Conservation (phyloP, 2,888 invertebrate genomes). For the Timandra comae region DNA sequence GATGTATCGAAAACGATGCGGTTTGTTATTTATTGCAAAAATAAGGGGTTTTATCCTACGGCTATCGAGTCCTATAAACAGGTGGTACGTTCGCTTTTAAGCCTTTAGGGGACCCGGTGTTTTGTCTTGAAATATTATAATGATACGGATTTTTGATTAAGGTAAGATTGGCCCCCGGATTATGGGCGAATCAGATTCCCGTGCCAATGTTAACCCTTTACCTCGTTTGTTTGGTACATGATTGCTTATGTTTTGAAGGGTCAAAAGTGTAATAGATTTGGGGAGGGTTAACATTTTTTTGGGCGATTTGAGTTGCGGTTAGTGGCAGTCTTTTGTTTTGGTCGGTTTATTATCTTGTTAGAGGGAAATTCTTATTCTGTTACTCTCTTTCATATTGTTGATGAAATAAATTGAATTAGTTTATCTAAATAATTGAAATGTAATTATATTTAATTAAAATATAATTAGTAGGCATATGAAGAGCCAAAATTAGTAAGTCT, state of each 20-base stretch:
- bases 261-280: too few relatives aligned
- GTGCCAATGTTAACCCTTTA: constrained; percentile 4
- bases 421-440: too few relatives aligned
- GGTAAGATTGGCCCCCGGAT: constrained; percentile 27
- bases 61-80: constrained; percentile 10
- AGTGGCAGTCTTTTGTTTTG: too few relatives aligned
- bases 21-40: constrained; percentile 47
- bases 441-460: too few relatives aligned
- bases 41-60: constrained; percentile 24
- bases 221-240: constrained; percentile 4
- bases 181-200: constrained; percentile 15
- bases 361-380: too few relatives aligned
- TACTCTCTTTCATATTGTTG: too few relatives aligned
- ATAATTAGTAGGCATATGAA: too few relatives aligned
- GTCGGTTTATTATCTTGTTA: too few relatives aligned
- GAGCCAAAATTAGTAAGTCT: too few relatives aligned
- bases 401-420: too few relatives aligned
- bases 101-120: constrained; percentile 5
- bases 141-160: constrained; percentile 30
- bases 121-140: constrained; percentile 41
- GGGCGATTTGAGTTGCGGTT: too few relatives aligned
- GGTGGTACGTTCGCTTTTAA: constrained; percentile 8
- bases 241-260: constrained; percentile 3
- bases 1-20: constrained; percentile 33
- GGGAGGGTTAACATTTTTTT: too few relatives aligned